Evolutionary conservation across 2,797 vertebrate species (phyloP).

Genomic region (Anguilla marmorata): DNA sequence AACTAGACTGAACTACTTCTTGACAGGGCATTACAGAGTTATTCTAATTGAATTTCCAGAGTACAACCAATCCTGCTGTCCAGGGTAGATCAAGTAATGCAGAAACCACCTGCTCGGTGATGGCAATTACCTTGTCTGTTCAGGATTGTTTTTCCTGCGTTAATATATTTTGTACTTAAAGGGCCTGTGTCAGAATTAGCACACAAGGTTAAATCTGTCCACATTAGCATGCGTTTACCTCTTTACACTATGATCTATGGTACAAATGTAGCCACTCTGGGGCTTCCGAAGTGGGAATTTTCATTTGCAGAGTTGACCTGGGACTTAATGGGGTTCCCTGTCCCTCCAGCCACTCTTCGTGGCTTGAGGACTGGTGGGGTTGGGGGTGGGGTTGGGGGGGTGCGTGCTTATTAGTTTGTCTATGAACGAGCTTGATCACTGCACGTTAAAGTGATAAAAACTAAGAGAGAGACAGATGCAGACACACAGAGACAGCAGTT

Average conservation of each 20-base stretch:
- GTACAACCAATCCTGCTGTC: not conserved
- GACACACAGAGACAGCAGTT: not conserved
- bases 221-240: not conserved
- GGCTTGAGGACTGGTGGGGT: not conserved
- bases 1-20: not conserved
- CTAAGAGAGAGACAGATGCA: conserved; percentile 41
- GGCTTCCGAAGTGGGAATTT: conserved; percentile 23
- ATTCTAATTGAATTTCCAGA: not conserved
- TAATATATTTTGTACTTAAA: conserved; percentile 6
- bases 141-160: not conserved
- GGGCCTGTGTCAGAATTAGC: not conserved
- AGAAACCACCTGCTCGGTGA: not conserved
- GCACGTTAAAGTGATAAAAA: conserved; percentile 34
- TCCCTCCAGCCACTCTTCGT: not conserved
- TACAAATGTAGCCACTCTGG: not conserved
- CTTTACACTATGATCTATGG: not conserved
- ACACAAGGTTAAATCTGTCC: not conserved
- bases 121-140: not conserved
- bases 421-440: conserved; percentile 39
- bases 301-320: not conserved
- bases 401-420: not conserved
- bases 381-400: not conserved
- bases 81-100: not conserved
- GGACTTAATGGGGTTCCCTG: conserved; percentile 5
- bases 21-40: not conserved